These are phyloP conservation scores for Echiichthys vipera DNA, from an alignment of 2,797 vertebrate genomes.

Conservation along the genomic window DNA sequence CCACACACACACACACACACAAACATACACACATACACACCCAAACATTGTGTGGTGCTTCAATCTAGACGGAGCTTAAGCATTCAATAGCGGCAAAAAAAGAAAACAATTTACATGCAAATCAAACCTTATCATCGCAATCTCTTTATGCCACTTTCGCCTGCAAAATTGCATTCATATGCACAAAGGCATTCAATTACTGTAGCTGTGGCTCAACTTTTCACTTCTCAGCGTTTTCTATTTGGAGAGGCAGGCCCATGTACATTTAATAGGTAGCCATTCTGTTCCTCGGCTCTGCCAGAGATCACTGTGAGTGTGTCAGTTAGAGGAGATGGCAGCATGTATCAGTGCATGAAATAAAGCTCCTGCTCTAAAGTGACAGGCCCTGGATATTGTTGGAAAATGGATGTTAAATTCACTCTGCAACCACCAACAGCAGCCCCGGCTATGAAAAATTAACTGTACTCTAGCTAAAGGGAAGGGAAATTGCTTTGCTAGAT, in stretches of 20 bases:
- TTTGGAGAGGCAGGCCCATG: conserved; percentile 77
- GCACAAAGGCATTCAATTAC: conserved; percentile 83
- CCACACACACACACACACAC: conserved; percentile 35
- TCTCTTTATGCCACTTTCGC: conserved; percentile 80
- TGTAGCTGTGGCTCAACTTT: conserved; percentile 76
- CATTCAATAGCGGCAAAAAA: conserved; percentile 59
- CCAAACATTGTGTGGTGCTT: conserved; percentile 41
- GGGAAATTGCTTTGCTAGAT: conserved; percentile 83
- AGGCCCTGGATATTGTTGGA: conserved; percentile 82
- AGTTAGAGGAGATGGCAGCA: conserved; percentile 82
- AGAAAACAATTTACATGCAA: conserved; percentile 88
- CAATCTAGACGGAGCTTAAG: conserved; percentile 63
- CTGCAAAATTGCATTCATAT: conserved; percentile 81
- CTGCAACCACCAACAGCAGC: conserved; percentile 75
- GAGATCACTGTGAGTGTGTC: conserved; percentile 73
- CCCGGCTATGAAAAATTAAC: conserved; percentile 82
- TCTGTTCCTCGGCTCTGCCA: conserved; percentile 70
- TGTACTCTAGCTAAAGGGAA: conserved; percentile 77
- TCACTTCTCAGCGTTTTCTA: conserved; percentile 78
- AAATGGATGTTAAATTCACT: conserved; percentile 82
- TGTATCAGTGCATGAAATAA: conserved; percentile 87
- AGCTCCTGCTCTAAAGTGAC: conserved; percentile 81
- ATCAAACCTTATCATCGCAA: conserved; percentile 86
- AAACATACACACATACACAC: conserved; percentile 25
- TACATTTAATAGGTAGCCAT: conserved; percentile 82